phyloP scores from a whole-genome alignment of 2,797 vertebrate species.

The Helostoma temminkii region DNA sequence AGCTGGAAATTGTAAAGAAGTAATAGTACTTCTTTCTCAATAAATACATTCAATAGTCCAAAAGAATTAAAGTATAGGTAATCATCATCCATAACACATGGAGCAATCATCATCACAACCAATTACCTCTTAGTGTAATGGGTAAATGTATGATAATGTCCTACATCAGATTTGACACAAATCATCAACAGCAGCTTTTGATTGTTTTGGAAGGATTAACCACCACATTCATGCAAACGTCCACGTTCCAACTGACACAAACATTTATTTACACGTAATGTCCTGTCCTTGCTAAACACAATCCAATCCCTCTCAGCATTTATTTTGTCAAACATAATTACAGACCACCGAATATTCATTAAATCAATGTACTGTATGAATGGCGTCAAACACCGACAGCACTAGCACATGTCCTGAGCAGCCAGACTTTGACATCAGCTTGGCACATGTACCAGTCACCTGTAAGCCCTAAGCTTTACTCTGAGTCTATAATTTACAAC shows the following conservation, averaged over 20 bases:
- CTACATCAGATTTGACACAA: background rate
- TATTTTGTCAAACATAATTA: constrained; percentile 1
- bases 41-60: background rate
- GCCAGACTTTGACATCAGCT: background rate
- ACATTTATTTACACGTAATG: too few species aligned
- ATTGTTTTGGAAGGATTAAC: too few species aligned
- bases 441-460: background rate
- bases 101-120: background rate
- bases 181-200: too few species aligned
- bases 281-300: background rate
- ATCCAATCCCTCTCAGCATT: background rate
- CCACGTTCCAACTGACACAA: too few species aligned
- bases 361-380: background rate
- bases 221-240: background rate
- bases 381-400: background rate
- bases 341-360: background rate
- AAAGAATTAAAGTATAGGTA: background rate
- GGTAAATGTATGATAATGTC: background rate
- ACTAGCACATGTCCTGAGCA: background rate
- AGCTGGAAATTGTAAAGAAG: background rate
- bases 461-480: background rate
- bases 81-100: background rate
- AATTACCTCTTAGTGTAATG: background rate
- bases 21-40: background rate
- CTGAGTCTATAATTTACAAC: constrained; percentile 6